Base-by-base conservation (phyloP, 2,113 vertebrate species). In the Phylloscopus trochiloides region DNA sequence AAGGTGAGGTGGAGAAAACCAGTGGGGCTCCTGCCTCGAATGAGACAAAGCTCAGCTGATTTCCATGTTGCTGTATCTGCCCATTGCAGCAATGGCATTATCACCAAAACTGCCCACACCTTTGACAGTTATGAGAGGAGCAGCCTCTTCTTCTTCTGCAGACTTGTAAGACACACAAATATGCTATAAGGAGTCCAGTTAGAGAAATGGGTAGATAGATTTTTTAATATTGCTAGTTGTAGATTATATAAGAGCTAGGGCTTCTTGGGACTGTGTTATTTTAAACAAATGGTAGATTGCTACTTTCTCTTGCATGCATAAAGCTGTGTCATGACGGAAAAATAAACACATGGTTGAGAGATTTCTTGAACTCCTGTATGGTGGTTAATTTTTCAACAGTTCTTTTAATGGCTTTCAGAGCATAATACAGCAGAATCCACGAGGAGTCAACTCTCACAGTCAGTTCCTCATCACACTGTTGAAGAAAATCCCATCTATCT, bases 331-430 rank as follows among this genome's bases (percentile, higher is more conserved):
- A 83, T 47, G 75, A 83, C 0, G 20, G 77, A 90, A 92, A 77
- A 88, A 96, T 88, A 94, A 93, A 92, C 32, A 73, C 82, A 83
- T 16, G 85, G 75, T 26, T 92, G 94, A 95, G 79, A 67, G 78
- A 83, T 74, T 96, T 82, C 77, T 87, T 86, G 63, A 85, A 67
- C 85, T 92, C 50, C 78, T 86, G 63, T 43, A 67, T 4, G 9
- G 51, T 93, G 43, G 90, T 96, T 94, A 96, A 95, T 97, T 96
- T 97, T 96, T 97, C 78, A 97, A 36, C 77, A 95, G 92, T 83
- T 70, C 59, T 47, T 95, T 94, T 96, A 96, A 94, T 95, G 94
- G 67, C 70, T 94, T 93, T 70, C 55, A 83, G 75, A 86, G 67
- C 38, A 26, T 77, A 83, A 88, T 85, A 92, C 81, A 83, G 67